Percentiles rank a stretch among this genome's conserved stretches.
Conservation (phyloP, 2,113 vertebrate genomes). For the Trichechus manatus region DNA sequence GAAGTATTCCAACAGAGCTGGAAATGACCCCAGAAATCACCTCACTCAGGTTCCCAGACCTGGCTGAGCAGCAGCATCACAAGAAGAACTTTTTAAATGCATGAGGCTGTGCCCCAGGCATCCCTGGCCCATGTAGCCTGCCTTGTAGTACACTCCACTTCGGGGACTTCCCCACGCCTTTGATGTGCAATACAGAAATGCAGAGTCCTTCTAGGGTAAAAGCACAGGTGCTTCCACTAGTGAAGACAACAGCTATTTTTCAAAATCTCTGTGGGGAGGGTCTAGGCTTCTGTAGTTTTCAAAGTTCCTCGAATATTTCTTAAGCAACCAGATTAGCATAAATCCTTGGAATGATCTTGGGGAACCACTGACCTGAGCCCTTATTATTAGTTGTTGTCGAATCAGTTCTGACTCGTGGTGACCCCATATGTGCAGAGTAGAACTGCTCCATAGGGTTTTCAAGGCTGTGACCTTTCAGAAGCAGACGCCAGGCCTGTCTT, state of each 20-base stretch:
- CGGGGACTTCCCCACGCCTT: neutral
- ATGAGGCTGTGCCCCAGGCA: neutral
- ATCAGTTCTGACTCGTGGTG: rapidly evolving
- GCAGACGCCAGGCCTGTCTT: neutral
- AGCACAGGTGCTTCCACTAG: neutral
- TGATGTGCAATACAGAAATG: neutral
- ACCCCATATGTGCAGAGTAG: neutral
- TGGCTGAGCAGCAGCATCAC: neutral
- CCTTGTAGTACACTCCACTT: neutral
- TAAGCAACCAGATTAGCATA: neutral
- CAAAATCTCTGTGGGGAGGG: neutral
- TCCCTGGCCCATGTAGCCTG: rapidly evolving
- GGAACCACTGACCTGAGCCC: neutral
- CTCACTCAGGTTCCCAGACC: neutral
- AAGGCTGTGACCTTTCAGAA: neutral
- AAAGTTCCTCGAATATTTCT: neutral
- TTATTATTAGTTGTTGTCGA: neutral
- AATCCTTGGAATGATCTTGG: neutral
- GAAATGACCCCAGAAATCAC: neutral
- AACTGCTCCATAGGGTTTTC: neutral
- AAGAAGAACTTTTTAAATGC: neutral
- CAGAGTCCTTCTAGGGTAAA: neutral
- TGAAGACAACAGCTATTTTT: neutral
- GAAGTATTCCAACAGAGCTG: neutral
- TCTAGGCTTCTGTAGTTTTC: neutral